A percentile compares a stretch with the other conserved stretches of the same genome.
phyloP scores from a whole-genome alignment of 2,888 invertebrate genomes.

The Hartigia nigra region DNA sequence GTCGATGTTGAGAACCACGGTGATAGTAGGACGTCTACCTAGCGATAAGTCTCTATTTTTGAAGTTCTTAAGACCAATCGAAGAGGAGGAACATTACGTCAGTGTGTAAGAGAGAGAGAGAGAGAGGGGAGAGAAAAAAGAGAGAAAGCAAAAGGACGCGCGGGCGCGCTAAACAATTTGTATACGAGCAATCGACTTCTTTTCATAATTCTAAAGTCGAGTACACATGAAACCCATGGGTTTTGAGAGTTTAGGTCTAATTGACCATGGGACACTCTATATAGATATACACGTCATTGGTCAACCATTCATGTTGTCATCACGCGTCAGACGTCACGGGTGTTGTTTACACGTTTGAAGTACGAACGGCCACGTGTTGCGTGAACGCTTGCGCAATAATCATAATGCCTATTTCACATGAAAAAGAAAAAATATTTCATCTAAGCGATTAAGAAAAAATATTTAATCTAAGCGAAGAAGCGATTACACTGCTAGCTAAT shows the following conservation, averaged over 20 bases:
- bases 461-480: no score
- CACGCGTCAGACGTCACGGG: background rate
- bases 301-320: background rate
- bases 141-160: no score
- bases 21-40: slow-evolving; percentile 61
- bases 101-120: background rate
- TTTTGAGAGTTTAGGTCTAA: background rate
- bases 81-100: background rate
- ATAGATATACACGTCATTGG: background rate
- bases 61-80: background rate
- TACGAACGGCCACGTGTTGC: background rate
- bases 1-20: slow-evolving; percentile 39
- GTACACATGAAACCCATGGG: background rate
- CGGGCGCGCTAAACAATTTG: background rate
- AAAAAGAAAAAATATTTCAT: no score
- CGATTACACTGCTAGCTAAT: background rate
- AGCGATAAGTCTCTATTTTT: slow-evolving; percentile 44
- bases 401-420: background rate
- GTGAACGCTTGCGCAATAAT: background rate
- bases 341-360: background rate
- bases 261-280: background rate
- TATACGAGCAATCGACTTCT: background rate
- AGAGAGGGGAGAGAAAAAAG: background rate
- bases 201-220: background rate
- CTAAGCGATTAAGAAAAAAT: no score